These are phyloP conservation scores for Orchesellides sinensis DNA, from an alignment of 2,888 invertebrate genomes.

Conservation along the genomic window DNA sequence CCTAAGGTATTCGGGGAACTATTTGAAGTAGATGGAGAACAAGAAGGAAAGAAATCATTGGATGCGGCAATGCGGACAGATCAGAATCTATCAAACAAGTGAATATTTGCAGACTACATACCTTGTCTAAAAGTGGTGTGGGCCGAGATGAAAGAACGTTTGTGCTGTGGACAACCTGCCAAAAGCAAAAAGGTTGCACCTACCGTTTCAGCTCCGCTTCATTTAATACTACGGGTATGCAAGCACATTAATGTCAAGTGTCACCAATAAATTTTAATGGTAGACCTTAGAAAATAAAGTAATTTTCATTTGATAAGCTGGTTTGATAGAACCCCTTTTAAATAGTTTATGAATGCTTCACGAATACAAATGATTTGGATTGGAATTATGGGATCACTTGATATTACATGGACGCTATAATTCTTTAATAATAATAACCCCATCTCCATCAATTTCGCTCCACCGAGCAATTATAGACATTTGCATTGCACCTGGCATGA, in stretches of 20 bases:
- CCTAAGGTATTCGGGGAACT: too few relatives aligned
- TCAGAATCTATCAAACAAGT: neutral
- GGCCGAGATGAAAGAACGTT: conserved; percentile 71
- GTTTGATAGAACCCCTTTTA: too few relatives aligned
- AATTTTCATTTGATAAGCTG: conserved; percentile 1
- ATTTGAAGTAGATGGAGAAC: too few relatives aligned
- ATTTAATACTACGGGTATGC: conserved; percentile 71
- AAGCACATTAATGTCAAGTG: conserved; percentile 38
- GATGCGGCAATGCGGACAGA: conserved; percentile 32
- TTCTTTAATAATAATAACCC: too few relatives aligned
- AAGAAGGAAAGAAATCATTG: conserved; percentile 5
- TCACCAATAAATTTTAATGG: conserved; percentile 27
- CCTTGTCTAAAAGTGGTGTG: conserved; percentile 2
- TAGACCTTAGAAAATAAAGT: neutral
- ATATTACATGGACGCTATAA: neutral
- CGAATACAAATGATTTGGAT: neutral
- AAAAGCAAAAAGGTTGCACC: conserved; percentile 71
- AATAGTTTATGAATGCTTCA: too few relatives aligned
- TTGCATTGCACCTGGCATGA: too few relatives aligned
- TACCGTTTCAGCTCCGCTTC: conserved; percentile 72
- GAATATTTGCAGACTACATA: conserved; percentile 31
- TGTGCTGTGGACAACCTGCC: conserved; percentile 71
- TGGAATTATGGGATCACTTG: neutral
- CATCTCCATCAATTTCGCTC: too few relatives aligned
- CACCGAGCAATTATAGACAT: too few relatives aligned